Percentiles rank a stretch among this genome's conserved stretches.
Evolutionary conservation across 2,888 invertebrate genomes (phyloP).

Genomic region (Hypselothyrea guttata): DNA sequence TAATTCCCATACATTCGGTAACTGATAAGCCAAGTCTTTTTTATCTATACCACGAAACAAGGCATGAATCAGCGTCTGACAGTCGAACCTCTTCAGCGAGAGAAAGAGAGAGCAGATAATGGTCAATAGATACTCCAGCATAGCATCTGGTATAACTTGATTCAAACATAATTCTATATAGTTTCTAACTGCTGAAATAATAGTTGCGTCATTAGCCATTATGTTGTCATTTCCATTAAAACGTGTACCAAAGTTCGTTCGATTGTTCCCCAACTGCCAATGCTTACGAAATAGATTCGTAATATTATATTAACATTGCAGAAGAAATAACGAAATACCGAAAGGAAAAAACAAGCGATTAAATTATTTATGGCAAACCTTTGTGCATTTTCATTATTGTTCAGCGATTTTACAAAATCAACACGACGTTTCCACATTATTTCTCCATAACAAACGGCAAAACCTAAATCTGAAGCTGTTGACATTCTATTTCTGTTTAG

Average conservation of each 20-base stretch:
- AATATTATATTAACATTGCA: not conserved
- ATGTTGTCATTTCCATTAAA: no score
- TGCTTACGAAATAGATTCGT: no score
- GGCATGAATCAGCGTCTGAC: constrained; percentile 30
- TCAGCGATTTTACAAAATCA: constrained; percentile 1
- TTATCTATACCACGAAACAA: constrained; percentile 32
- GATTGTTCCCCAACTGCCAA: no score
- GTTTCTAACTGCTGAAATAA: no score
- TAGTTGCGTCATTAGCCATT: no score
- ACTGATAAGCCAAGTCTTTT: constrained; percentile 22
- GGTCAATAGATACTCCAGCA: no score
- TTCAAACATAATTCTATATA: no score
- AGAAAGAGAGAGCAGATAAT: no score
- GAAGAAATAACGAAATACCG: not conserved
- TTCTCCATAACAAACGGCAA: no score
- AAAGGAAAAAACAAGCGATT: not conserved
- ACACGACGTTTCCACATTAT: not conserved
- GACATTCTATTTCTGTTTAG: not conserved
- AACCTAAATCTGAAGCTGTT: no score
- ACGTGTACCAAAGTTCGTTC: no score
- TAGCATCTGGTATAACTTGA: no score
- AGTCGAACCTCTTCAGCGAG: not conserved
- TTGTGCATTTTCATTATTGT: constrained; percentile 1
- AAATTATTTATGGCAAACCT: not conserved
- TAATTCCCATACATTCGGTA: not conserved